phyloP scores from a whole-genome alignment of 2,797 vertebrate genomes.

The Scolopax rusticola region DNA sequence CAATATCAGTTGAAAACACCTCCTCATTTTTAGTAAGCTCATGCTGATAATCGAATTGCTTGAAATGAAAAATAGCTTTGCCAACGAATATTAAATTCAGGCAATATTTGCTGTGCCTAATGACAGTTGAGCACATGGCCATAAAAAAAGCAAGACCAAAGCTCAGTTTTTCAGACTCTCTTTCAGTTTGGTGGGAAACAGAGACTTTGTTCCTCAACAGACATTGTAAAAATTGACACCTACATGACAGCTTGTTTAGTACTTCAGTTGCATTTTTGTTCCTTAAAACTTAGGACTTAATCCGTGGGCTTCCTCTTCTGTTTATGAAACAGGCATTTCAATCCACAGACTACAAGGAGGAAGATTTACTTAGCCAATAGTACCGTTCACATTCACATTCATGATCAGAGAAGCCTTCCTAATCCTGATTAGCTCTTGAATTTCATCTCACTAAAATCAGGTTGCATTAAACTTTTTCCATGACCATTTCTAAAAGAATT shows the following conservation, averaged over 20 bases:
- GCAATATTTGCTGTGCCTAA: neutral
- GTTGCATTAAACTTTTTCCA: neutral
- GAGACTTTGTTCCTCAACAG: neutral
- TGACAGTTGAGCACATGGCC: neutral
- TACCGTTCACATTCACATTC: neutral
- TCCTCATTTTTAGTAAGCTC: slow-evolving; percentile 1
- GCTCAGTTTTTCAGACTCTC: neutral
- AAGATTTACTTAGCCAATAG: neutral
- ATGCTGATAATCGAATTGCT: neutral
- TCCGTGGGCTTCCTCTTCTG: neutral
- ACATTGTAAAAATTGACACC: neutral
- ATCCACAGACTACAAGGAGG: neutral
- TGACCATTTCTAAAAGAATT: neutral
- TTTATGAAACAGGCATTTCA: neutral
- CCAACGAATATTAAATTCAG: slow-evolving; percentile 29
- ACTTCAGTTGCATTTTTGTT: neutral
- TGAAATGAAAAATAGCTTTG: slow-evolving; percentile 45
- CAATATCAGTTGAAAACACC: neutral
- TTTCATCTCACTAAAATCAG: neutral
- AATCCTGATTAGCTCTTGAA: neutral
- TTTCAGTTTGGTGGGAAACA: neutral
- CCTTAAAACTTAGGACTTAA: neutral
- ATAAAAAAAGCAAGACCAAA: neutral
- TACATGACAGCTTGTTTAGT: neutral
- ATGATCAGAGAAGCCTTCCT: neutral